Evolutionary conservation across 2,888 invertebrate species (phyloP).

Genomic region (Catonia carolina): DNA sequence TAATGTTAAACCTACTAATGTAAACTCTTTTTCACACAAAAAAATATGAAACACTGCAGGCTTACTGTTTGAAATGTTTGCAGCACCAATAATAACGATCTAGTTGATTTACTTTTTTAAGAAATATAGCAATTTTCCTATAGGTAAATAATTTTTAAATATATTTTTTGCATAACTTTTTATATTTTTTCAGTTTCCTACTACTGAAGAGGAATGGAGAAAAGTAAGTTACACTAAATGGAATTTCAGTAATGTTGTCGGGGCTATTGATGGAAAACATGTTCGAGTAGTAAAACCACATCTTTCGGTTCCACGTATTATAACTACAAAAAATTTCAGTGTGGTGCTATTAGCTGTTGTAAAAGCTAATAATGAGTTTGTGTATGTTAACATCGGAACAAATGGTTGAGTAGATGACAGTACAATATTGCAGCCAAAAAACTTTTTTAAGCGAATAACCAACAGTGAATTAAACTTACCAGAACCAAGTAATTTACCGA

Average conservation of each 20-base stretch:
- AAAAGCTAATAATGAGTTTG: neutral
- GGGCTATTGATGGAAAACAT: neutral
- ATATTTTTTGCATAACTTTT: no score
- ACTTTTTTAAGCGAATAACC: neutral
- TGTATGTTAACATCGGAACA: neutral
- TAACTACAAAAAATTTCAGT: constrained; percentile 3
- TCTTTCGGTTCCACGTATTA: neutral
- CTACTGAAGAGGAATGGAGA: neutral
- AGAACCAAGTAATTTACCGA: neutral
- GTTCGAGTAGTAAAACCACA: neutral
- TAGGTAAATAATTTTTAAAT: no score
- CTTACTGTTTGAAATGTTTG: no score
- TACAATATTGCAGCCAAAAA: neutral
- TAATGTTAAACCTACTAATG: no score
- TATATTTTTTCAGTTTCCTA: constrained; percentile 3
- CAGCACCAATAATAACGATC: no score
- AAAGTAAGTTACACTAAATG: neutral
- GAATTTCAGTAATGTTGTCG: constrained; percentile 6
- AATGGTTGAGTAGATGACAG: neutral
- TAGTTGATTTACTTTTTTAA: no score
- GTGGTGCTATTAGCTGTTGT: neutral
- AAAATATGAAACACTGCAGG: no score
- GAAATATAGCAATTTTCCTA: no score
- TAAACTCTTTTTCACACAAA: no score
- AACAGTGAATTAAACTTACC: neutral